Percentiles rank a stretch among this genome's conserved stretches.
Evolutionary conservation across 2,888 invertebrate genomes (phyloP).

Genomic region (Erebia ligea): DNA sequence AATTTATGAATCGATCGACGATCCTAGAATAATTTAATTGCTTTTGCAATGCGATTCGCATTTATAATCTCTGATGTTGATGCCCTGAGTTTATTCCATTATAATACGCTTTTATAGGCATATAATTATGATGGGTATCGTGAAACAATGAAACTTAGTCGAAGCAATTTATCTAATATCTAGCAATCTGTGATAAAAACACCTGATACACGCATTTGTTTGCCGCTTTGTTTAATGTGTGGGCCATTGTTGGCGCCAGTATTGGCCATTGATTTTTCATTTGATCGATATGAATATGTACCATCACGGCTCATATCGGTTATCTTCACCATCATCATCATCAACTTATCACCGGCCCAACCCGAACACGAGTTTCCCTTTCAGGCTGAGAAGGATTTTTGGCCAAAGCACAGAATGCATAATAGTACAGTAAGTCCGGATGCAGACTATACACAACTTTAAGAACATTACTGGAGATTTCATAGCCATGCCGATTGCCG

Average conservation of each 20-base stretch:
- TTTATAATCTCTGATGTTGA: not conserved
- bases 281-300: not conserved
- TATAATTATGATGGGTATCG: constrained; percentile 45
- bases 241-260: constrained; percentile 39
- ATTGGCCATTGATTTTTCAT: constrained; percentile 25
- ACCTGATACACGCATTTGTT: constrained; percentile 48
- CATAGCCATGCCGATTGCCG: too few species aligned
- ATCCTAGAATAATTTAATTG: not conserved
- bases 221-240: constrained; percentile 24
- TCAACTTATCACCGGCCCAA: too few species aligned
- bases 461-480: too few species aligned
- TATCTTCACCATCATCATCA: too few species aligned
- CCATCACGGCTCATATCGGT: not conserved
- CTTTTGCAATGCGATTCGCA: not conserved
- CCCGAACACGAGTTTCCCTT: too few species aligned
- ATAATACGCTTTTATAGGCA: not conserved
- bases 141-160: constrained; percentile 58
- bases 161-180: constrained; percentile 52
- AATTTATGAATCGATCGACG: too few species aligned
- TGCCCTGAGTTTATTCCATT: not conserved
- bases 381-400: too few species aligned
- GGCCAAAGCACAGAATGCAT: too few species aligned
- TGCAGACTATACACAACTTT: too few species aligned
- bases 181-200: constrained; percentile 52
- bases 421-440: too few species aligned